Evolutionary conservation across 1,140 invertebrate species (phyloP).

Genomic region (Grapholita molesta): DNA sequence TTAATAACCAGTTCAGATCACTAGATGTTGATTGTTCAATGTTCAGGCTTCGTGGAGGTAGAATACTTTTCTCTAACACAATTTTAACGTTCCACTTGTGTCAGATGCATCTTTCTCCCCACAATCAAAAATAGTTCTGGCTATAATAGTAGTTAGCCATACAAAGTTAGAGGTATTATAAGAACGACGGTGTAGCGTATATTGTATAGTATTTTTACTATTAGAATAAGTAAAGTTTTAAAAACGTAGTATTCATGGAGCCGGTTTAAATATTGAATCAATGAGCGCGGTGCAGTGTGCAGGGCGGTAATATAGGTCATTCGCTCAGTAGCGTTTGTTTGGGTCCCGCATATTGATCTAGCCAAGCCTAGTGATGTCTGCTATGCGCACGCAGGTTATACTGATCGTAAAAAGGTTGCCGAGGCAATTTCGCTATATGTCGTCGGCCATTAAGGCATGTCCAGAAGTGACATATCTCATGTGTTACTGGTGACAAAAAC

Average conservation of each 20-base stretch:
- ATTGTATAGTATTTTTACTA: too few relatives aligned
- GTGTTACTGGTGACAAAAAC: too few relatives aligned
- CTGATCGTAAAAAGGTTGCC: background rate
- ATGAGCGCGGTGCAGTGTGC: constrained; percentile 21
- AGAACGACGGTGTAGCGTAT: too few relatives aligned
- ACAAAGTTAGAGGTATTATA: too few relatives aligned
- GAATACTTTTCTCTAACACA: too few relatives aligned
- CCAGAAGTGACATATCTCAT: background rate
- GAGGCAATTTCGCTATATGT: background rate
- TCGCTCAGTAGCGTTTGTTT: constrained; percentile 65
- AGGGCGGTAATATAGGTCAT: constrained; percentile 62
- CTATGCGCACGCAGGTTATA: constrained; percentile 47
- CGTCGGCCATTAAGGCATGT: background rate
- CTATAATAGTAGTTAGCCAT: too few relatives aligned
- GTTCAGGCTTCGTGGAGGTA: too few relatives aligned
- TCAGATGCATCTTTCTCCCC: too few relatives aligned
- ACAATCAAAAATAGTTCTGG: too few relatives aligned
- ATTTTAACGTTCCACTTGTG: too few relatives aligned
- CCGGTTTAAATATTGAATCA: background rate
- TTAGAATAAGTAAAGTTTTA: background rate
- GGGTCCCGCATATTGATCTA: constrained; percentile 65
- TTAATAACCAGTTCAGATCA: too few relatives aligned
- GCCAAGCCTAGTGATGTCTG: constrained; percentile 28
- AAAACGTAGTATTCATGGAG: background rate
- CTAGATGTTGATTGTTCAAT: too few relatives aligned